Percentiles rank a stretch among this genome's conserved stretches.
These are phyloP conservation scores for Grus americana DNA, from an alignment of 2,113 vertebrate genomes.

Conservation along the genomic window DNA sequence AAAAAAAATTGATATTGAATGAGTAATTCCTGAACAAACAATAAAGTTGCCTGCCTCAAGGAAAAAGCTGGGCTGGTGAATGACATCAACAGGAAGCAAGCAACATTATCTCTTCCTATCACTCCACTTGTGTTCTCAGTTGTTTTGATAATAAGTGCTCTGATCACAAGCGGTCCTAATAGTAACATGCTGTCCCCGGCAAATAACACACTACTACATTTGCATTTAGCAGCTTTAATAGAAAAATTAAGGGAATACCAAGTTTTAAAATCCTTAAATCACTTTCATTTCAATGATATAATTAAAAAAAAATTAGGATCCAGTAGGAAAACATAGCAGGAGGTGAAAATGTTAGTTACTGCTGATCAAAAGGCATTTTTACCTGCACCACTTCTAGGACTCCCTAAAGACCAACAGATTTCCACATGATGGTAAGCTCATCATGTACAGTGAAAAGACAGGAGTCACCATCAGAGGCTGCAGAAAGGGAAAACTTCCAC, in stretches of 20 bases:
- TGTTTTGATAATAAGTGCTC: not conserved
- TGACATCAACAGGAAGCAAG: conserved; percentile 54
- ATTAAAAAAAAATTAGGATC: not conserved
- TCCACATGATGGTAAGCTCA: not conserved
- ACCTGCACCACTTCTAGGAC: not conserved
- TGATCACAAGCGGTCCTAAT: not conserved
- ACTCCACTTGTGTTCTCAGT: not conserved
- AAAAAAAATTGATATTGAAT: not conserved
- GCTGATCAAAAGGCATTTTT: not conserved
- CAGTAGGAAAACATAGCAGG: not conserved
- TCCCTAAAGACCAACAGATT: not conserved
- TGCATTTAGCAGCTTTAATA: not conserved
- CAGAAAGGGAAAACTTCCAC: not conserved
- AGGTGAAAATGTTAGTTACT: not conserved
- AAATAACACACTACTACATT: not conserved
- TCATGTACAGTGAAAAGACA: not conserved
- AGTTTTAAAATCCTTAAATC: not conserved
- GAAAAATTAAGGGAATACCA: not conserved
- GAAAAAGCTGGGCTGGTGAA: conserved; percentile 9
- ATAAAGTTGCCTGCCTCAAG: conserved; percentile 22
- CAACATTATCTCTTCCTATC: conserved; percentile 55
- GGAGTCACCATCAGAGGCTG: not conserved
- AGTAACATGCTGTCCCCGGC: not conserved
- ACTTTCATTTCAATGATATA: not conserved
- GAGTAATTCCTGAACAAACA: conserved; percentile 40